Base-by-base conservation (phyloP, 2,113 vertebrate genomes). In the Entosphenus tridentatus region DNA sequence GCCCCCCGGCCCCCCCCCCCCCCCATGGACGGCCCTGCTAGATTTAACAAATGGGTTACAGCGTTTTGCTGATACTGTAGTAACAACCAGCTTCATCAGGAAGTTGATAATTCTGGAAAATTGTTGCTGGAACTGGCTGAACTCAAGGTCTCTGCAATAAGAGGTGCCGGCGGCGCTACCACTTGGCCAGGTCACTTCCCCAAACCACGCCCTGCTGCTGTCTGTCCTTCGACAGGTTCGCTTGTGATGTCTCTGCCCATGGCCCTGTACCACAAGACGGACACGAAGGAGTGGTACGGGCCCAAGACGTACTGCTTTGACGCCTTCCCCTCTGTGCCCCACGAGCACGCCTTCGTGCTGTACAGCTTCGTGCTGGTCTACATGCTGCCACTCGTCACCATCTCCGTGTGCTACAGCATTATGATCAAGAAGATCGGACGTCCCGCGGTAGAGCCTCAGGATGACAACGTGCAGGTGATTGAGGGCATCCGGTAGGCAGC, bases 361-460 rank as follows among this genome's bases (percentile, higher is more conserved):
- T 81, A 80, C 74, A 78, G 73, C 72, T 81, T 82, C 72, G 67
- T 82, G 73, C 76, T 75, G 2, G 78, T 82, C 4, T 81, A 81
- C 69, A 71, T 81, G 56, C 75, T 81, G n/a, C 81, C 78, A 0
- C 72, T 81, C 69, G 69, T 81, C 69, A 81, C 78, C 18, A 82
- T 81, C 71, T 76, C 73, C 8, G 73, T 69, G 17, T 82, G 80
- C 56, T 80, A 81, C 9, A 72, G 76, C 69, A 76, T 78, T 74
- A 81, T 82, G 80, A 71, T 82, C 12, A 76, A 81, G 67, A 75
- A 75, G 54, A 77, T 81, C 71, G 76, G 78, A 18, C 77, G 74
- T 18, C 68, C 77, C 55, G 75, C 72, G 1, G 76, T 81, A 56
- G 74, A 80, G 67, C 79, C 77, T 18, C 62, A 70, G 1, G 76